Evolutionary conservation across 2,888 invertebrate genomes (phyloP), one percentile per base, ranked within the genome.

Genomic region (Drosophila falleni): DNA sequence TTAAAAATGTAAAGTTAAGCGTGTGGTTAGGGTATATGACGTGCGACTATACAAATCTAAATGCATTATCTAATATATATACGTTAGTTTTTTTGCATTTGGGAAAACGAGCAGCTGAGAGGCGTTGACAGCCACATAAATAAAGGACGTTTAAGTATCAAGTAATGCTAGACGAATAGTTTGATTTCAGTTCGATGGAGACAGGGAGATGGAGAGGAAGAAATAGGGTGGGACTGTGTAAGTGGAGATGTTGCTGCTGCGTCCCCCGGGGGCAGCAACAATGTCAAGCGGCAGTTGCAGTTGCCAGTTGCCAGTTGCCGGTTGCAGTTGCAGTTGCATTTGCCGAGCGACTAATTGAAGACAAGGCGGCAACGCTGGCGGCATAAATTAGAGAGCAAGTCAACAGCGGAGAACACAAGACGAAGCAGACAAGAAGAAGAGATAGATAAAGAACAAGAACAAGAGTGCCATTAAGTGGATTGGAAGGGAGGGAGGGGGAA

Each of bases 41-140:
- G 29, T 41, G 39, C 41, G 54, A 11, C 11, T n/a, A 15, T 8
- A 4, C 31, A 8, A 23, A n/a, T 1, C n/a, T 3, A 19, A 26
- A n/a, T 58, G 33, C 23, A 29, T 29, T 29, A 15, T 37, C 46
- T 11, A 33, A 35, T 35, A 46, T 26, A 56, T 46, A 33, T 47
- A 49, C 69, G 55, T 62, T 59, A 53, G 67, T 72, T 60, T 55
- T 65, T 67, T 47, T 44, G 66, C 67, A 64, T 60, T 60, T 68
- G 19, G 67, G 42, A 54, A 53, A 55, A 74, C 74, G 77, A 86
- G 87, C 91, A 91, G 91, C 91, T 91, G 91, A 90, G 84, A 68
- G 71, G 75, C 78, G 90, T 59, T 91, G 90, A 91, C 90, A 91
- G 85, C 77, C 79, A 81, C 88, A 91, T 91, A 91, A 91, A 91